Base-by-base conservation (phyloP, 1,140 invertebrate genomes). In the Cydia splendana region DNA sequence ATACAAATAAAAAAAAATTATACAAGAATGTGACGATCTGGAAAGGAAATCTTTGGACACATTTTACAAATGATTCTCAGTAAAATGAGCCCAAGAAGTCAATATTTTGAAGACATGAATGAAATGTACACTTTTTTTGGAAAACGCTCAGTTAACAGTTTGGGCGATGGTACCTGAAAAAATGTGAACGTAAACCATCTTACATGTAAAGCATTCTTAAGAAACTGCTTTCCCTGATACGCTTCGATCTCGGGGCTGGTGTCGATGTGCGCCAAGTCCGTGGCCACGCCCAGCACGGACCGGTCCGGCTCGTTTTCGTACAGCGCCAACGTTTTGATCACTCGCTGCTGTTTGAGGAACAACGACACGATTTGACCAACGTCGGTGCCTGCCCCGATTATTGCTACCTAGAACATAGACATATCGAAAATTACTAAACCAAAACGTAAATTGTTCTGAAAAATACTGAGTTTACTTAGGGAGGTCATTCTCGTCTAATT, bases 181-280 rank as follows among this genome's bases (percentile, higher is more conserved):
- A 20, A 51, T 9, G 6, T 13, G 42, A 75, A 4, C 10, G 3
- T 9, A 9, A 57, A 20, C 71, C 34, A 65, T 42, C 79, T 80
- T 85, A 92, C 91, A 78, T 85, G 18, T 20, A 93, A 78, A 51
- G 91, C 90, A 18, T 82, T 45, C 24, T 81, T 85, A 1, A 93
- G 76, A 28, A 78, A 87, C 53, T 80, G 74, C 34, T 85, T 80
- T 24, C 91, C 91, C 76, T 91, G 89, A 65, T 86, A 93, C 0
- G 87, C 91, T 34, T 87, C 85, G 0, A 91, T 82, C 18, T 82
- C 81, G 0, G 88, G 82, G 76, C 84, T 90, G 15, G 91, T 89
- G 79, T 93, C 91, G 4, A 93, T 90, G 57, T 93, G 89, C 0
- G 91, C 90, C 12, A 93, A 65, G 20, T 93, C 91, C 20, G 79